Conservation (phyloP, 2,888 invertebrate genomes). For the Pammene fasciana region DNA sequence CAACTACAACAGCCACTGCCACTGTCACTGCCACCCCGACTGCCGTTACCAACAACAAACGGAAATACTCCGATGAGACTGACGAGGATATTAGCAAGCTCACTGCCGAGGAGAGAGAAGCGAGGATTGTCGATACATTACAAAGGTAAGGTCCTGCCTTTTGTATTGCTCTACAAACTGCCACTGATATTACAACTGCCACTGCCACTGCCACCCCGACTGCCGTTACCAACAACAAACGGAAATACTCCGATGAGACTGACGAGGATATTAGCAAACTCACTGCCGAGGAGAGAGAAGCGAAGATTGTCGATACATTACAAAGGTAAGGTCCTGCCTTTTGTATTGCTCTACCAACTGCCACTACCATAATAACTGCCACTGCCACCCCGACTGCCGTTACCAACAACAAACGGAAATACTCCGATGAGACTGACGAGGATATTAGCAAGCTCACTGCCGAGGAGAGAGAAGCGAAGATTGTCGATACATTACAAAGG, state of each 20-base stretch:
- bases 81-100: slow-evolving; percentile 56
- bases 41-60: slow-evolving; percentile 55
- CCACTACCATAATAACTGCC: too few species aligned
- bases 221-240: slow-evolving; percentile 55
- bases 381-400: slow-evolving; percentile 23
- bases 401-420: slow-evolving; percentile 62
- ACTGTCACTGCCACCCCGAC: slow-evolving; percentile 32
- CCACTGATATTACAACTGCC: slow-evolving; percentile 38
- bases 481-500: slow-evolving; percentile 66
- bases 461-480: slow-evolving; percentile 64
- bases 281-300: slow-evolving; percentile 62
- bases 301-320: slow-evolving; percentile 65
- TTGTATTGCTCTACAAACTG: slow-evolving; percentile 3
- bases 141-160: slow-evolving; percentile 52
- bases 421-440: slow-evolving; percentile 51
- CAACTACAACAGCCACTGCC: slow-evolving; percentile 23
- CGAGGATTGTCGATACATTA: slow-evolving; percentile 65
- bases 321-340: slow-evolving; percentile 52
- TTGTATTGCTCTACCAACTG: slow-evolving; percentile 5
- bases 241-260: slow-evolving; percentile 55
- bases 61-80: slow-evolving; percentile 55
- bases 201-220: slow-evolving; percentile 27
- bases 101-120: slow-evolving; percentile 62
- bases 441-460: slow-evolving; percentile 55
- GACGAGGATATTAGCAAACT: slow-evolving; percentile 56